A percentile compares a stretch with the other conserved stretches of the same genome.
phyloP scores from a whole-genome alignment of 2,113 vertebrate species.

The Oenanthe oenanthe region DNA sequence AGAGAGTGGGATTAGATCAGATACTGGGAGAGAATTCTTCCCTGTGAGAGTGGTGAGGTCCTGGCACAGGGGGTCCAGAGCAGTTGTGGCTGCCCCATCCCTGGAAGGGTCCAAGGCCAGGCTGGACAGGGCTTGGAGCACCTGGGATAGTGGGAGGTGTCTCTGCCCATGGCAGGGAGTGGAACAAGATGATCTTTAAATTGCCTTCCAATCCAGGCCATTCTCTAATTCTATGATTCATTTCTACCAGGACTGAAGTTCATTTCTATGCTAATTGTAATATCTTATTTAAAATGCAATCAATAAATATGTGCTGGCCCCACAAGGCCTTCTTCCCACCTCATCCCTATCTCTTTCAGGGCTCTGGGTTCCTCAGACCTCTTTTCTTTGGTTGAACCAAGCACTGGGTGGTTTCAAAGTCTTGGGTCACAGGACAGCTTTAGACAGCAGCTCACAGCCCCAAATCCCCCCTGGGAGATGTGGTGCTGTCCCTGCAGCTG shows the following conservation, averaged over 20 bases:
- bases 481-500: background rate
- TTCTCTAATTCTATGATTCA: background rate
- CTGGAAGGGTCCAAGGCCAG: background rate
- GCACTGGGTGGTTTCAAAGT: accelerated
- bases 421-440: background rate
- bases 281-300: background rate
- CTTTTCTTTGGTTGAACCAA: background rate
- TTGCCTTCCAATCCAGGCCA: background rate
- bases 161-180: background rate
- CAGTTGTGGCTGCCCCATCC: background rate
- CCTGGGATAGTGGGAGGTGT: accelerated
- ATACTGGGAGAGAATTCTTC: background rate
- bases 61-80: background rate
- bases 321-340: background rate
- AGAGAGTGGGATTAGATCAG: background rate
- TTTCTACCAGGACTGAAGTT: background rate
- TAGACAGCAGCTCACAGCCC: accelerated
- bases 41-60: accelerated
- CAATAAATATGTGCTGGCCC: background rate
- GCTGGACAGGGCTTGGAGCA: accelerated
- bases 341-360: background rate
- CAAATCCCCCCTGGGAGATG: accelerated
- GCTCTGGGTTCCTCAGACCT: background rate
- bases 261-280: background rate
- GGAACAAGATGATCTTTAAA: background rate